Percentiles rank a stretch among this genome's conserved stretches.
Evolutionary conservation across 2,113 vertebrate genomes (phyloP).

Genomic region (Chinchilla lanigera): DNA sequence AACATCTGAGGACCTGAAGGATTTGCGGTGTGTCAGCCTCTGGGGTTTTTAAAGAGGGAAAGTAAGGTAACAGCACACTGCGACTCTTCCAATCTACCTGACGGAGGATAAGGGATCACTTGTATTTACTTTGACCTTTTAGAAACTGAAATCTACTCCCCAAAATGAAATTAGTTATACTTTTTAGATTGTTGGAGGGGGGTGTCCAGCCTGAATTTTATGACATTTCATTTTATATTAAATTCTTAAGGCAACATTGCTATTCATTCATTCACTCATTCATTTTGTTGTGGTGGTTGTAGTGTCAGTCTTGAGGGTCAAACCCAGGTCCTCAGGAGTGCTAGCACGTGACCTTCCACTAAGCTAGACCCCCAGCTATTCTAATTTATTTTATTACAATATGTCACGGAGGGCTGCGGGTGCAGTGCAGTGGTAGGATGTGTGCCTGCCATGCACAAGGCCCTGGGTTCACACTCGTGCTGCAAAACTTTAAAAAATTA

Average conservation of each 20-base stretch:
- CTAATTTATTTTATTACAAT: neutral
- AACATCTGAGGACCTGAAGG: neutral
- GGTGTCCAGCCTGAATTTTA: neutral
- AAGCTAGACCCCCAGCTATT: neutral
- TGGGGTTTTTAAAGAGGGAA: slow-evolving; percentile 29
- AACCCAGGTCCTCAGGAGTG: neutral
- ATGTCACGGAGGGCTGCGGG: neutral
- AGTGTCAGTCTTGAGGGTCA: neutral
- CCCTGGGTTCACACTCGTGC: neutral
- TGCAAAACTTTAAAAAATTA: neutral
- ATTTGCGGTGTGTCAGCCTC: neutral
- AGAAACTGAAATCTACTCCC: slow-evolving; percentile 12
- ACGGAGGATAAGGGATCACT: neutral
- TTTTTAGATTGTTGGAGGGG: neutral
- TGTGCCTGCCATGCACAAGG: neutral
- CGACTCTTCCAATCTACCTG: neutral
- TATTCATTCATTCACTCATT: neutral
- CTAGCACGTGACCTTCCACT: neutral
- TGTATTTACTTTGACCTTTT: neutral
- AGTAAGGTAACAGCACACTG: neutral
- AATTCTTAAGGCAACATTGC: slow-evolving; percentile 10
- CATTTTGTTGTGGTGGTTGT: neutral
- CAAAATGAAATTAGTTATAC: slow-evolving; percentile 54
- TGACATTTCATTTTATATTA: slow-evolving; percentile 26
- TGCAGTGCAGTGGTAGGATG: neutral